Conservation (phyloP, 2,797 vertebrate genomes). For the Diplodus sargus region DNA sequence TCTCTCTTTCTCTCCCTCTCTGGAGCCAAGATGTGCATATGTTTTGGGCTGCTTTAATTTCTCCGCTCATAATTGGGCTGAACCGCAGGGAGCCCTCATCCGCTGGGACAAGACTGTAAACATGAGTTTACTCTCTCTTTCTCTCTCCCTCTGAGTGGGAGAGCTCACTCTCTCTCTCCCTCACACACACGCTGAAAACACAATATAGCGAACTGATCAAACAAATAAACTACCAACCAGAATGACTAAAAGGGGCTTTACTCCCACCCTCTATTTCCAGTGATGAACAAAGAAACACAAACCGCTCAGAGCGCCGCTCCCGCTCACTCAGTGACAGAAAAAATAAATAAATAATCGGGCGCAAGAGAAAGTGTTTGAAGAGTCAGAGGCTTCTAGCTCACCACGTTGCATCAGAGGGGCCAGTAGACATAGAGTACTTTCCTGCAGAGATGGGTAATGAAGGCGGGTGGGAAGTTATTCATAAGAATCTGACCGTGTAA, state of each 20-base stretch:
- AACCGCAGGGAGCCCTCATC: conserved; percentile 72
- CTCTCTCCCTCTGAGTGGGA: conserved; percentile 55
- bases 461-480: conserved; percentile 81
- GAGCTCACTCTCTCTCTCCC: conserved; percentile 29
- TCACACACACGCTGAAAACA: conserved; percentile 47
- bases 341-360: conserved; percentile 76
- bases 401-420: conserved; percentile 82
- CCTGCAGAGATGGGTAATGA: conserved; percentile 79
- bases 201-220: conserved; percentile 70
- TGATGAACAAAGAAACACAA: conserved; percentile 75
- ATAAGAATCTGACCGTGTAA: conserved; percentile 86
- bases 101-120: conserved; percentile 76
- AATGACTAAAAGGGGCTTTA: conserved; percentile 63
- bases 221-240: conserved; percentile 73
- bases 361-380: conserved; percentile 75
- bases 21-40: conserved; percentile 70
- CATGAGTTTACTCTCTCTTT: conserved; percentile 59
- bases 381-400: conserved; percentile 75
- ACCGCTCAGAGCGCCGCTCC: conserved; percentile 66
- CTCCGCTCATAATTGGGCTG: conserved; percentile 79
- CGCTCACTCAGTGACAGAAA: conserved; percentile 73
- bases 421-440: conserved; percentile 74
- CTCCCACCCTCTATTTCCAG: conserved; percentile 65
- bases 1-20: conserved; percentile 59
- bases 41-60: conserved; percentile 81